Base-by-base conservation (phyloP, 2,797 vertebrate species). In the Hipposideros larvatus region DNA sequence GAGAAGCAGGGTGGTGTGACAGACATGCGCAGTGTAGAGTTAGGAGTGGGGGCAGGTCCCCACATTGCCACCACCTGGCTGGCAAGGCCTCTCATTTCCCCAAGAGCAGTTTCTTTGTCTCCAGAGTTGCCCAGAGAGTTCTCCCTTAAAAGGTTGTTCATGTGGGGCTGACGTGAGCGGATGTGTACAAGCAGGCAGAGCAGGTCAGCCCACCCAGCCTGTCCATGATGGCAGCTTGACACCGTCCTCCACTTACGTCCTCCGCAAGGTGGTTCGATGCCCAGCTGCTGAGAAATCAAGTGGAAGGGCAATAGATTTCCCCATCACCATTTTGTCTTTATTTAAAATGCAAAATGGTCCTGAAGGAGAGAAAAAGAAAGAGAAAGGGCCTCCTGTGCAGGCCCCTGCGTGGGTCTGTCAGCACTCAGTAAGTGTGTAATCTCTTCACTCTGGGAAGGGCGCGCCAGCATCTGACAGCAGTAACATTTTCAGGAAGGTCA, bases 311-410 rank as follows among this genome's bases (percentile, higher is more conserved):
- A 65, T 46, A 46, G 4, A 94, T 55, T 87, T 87, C 53, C 53
- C 28, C n/a, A 31, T 6, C 4, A 0, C 75, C 92, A 51, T 87
- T 82, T 93, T 80, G 59, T 65, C 80, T 73, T 46, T 68, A 73
- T 90, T 94, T 97, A 90, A 95, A 88, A 88, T 16, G 21, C 85
- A 71, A 43, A 92, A 43, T 26, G n/a, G 78, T 73, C 34, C n/a
- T 28, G 66, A 92, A 93, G 70, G 66, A 34, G n/a, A 26, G 71
- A 46, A 71, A 31, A 53, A 68, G 13, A 15, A 68, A 55, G 14
- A 55, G 37, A 37, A 37, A 37, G 34, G 6, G 2, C n/a, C 55
- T 22, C 2, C 7, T 7, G 11, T 14, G n/a, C 18, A 0, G 31
- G 28, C 55, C 43, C 79, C 61, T 2, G 19, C 0, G 0, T 51